Evolutionary conservation across 2,797 vertebrate genomes (phyloP), one percentile per base, ranked within the genome.

Genomic region (Schizothorax lantsangensis): DNA sequence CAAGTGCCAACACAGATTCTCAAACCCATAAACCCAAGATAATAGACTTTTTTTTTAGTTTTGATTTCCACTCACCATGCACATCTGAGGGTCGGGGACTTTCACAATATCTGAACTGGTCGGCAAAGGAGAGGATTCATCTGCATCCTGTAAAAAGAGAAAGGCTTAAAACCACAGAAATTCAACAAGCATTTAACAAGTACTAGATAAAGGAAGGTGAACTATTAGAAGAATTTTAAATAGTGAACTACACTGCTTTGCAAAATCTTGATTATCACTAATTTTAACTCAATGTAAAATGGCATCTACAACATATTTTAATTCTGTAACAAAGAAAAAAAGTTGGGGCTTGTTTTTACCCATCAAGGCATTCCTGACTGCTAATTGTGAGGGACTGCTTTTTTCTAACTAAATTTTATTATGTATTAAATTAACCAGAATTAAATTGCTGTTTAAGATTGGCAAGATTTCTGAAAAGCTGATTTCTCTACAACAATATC

Each of bases 71-170:
- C 97, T 96, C 92, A 99, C 98, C 98, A 99, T 97, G 88, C 96
- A 98, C 97, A 99, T 98, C 92, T 99, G 98, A 3, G 98, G 98
- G 91, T 99, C 98, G 21, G 98, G 98, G 91, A 99, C 97, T 95
- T 98, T 98, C 88, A 99, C 98, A 36, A 99, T 98, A 91, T 99
- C 98, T 40, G 97, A 96, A 93, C 96, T 98, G 89, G 97, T 96
- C 83, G 96, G 95, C 91, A 97, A 95, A 1, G 96, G 94, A 19
- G 96, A 96, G 0, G 96, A 90, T 7, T 99, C 98, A 79, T 99
- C 98, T 90, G 97, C 98, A 72, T 99, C 98, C 98, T 99, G 91
- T 79, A 88, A 30, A 47, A 87, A 11, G 10, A 84, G 9, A 47
- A 38, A 52, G 38, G 26, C 0, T 59, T 62, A 54, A 8, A 26